These are phyloP conservation scores for Phainopepla nitens DNA, from an alignment of 2,113 vertebrate genomes.

Conservation along the genomic window DNA sequence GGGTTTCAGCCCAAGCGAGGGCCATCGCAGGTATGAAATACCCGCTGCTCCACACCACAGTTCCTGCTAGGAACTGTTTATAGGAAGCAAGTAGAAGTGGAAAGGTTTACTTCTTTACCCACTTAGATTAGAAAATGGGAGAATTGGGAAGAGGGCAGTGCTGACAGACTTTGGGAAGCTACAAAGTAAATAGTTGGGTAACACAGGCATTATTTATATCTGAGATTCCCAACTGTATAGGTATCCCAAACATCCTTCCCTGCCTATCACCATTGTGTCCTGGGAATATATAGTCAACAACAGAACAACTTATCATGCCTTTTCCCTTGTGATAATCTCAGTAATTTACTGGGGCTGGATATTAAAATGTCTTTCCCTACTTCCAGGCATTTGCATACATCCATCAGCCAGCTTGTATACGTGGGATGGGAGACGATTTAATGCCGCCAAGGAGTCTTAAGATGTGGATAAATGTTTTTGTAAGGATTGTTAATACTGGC, in stretches of 20 bases:
- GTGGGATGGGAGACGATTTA: conserved; percentile 48
- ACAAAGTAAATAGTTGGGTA: not conserved
- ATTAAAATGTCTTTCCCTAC: conserved; percentile 20
- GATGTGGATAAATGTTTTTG: conserved; percentile 48
- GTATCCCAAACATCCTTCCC: not conserved
- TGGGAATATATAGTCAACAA: not conserved
- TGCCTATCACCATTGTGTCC: not conserved
- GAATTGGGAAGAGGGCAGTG: not conserved
- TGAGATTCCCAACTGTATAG: not conserved
- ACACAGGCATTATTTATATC: not conserved
- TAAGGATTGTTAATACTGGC: conserved; percentile 2
- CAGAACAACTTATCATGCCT: conserved; percentile 12
- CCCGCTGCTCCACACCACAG: not conserved
- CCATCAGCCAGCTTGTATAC: conserved; percentile 27
- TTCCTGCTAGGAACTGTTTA: not conserved
- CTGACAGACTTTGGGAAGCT: not conserved
- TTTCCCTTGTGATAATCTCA: conserved; percentile 5
- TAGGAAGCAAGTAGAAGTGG: not conserved
- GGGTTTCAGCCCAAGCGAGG: accelerated
- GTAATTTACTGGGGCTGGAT: conserved; percentile 41
- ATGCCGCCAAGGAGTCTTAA: conserved; percentile 1
- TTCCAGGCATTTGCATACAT: conserved; percentile 32
- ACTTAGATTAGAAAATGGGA: not conserved
- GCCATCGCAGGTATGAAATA: accelerated
- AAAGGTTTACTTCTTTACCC: not conserved